Percentiles rank a stretch among this genome's conserved stretches.
These are phyloP conservation scores for Isotomurus palustris DNA, from an alignment of 2,888 invertebrate species.

Conservation along the genomic window DNA sequence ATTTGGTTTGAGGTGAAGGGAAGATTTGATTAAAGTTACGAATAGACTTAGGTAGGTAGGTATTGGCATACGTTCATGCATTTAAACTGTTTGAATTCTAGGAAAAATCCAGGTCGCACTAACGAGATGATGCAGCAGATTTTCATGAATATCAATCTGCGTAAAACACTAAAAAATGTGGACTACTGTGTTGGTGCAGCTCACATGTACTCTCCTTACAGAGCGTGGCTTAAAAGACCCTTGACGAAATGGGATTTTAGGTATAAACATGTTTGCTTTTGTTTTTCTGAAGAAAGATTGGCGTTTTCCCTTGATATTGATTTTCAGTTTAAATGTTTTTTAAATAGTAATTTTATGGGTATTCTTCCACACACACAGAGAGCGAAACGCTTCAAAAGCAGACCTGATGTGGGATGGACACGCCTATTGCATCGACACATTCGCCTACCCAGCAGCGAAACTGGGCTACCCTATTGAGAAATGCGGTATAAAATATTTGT, in stretches of 20 bases:
- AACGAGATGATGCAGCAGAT: slow-evolving; percentile 23
- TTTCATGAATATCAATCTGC: slow-evolving; percentile 28
- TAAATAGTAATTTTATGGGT: not conserved
- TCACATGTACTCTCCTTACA: slow-evolving; percentile 22
- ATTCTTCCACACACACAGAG: not conserved
- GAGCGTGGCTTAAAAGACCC: slow-evolving; percentile 33
- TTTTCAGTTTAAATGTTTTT: not conserved
- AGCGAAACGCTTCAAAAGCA: not conserved
- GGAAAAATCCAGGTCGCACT: slow-evolving; percentile 29
- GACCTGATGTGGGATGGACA: slow-evolving; percentile 23
- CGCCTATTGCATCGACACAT: slow-evolving; percentile 27
- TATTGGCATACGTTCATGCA: not conserved
- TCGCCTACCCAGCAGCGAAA: slow-evolving; percentile 24
- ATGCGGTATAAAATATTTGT: slow-evolving; percentile 23
- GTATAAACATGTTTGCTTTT: slow-evolving; percentile 6
- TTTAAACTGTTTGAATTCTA: not conserved
- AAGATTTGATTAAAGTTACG: too few relatives aligned
- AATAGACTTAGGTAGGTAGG: too few relatives aligned
- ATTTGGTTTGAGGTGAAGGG: not conserved
- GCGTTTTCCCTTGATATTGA: not conserved
- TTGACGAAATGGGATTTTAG: slow-evolving; percentile 15
- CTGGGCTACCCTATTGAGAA: slow-evolving; percentile 27
- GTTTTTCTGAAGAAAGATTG: too few relatives aligned
- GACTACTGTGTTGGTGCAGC: slow-evolving; percentile 36
- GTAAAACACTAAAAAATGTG: slow-evolving; percentile 19